Evolutionary conservation across 2,888 invertebrate genomes (phyloP), one percentile per base, ranked within the genome.

Genomic region (Volucella inflata): DNA sequence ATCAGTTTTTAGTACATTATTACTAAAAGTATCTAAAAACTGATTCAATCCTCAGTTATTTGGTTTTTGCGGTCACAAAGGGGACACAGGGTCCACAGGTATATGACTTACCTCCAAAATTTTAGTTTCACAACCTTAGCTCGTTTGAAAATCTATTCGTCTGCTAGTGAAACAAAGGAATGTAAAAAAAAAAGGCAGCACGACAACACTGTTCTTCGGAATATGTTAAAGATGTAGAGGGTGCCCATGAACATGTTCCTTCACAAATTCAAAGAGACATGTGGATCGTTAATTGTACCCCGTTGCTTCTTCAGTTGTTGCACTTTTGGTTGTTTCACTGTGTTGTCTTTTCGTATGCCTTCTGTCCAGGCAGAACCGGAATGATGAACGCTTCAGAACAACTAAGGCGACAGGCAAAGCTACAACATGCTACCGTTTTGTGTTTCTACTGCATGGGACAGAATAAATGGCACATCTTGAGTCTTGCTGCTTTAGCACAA

Each of bases 211-310:
- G 21, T n/a, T n/a, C n/a, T n/a, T n/a, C n/a, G n/a, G 2, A 21
- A 21, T 21, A 21, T 21, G 21, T 21, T 21, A 55, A 12, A 17
- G 30, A 76, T 68, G 57, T 75, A 70, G 71, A 84, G 80, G 80
- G 85, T 81, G 80, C 85, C 46, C 68, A 68, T 68, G 85, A 77
- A 81, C 81, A 77, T 81, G 80, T 85, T 85, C 48, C 67, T 68
- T 74, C 53, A 68, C 85, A 85, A 72, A 80, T 80, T 77, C 80
- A 85, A 77, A 77, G 76, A 60, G 80, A 76, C 85, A 81, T 85
- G 85, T 85, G 85, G 85, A 85, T 85, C 72, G 80, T 85, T 85
- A 85, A 85, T 85, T 85, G 85, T 81, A 76, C 60, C 48, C 84
- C 74, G 74, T 76, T 79, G 78, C 71, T 77, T 64, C 53, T 65